Evolutionary conservation across 2,888 invertebrate genomes (phyloP), one percentile per base, ranked within the genome.

Genomic region (Metopia argyrocephala): DNA sequence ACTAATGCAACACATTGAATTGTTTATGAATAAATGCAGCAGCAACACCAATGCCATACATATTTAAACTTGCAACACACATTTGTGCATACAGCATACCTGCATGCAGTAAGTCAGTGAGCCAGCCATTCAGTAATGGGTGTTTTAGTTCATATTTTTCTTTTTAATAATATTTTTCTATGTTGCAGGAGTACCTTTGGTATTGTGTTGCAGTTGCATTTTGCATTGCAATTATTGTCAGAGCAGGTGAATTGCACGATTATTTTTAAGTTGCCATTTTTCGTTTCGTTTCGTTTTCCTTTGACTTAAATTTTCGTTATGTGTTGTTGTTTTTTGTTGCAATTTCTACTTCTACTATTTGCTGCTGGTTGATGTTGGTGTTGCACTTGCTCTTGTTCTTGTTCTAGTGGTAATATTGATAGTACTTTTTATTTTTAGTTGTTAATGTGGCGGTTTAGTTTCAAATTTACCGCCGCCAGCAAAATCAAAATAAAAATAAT

Each of bases 211-310:
- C 75, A 78, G 82, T 70, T 82, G 76, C 68, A 76, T 79, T 65
- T 78, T 70, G 68, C 73, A 85, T 85, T 86, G 87, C 81, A 81
- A 81, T 81, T 78, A 78, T 81, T 81, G 78, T 78, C 81, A 75
- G 78, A 78, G 81, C 88, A 87, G 88, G 88, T 89, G 88, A 87
- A 88, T 87, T 86, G 88, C 88, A 89, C 88, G 88, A 88, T 87
- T 88, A 81, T 81, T 82, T 87, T 88, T 75, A 50, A 23, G 6
- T 48, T 48, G 48, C 48, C 86, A 88, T 48, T 54, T 75, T 25
- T 27, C 52, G 27, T 38, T 54, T 56, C 23, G 21, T 61, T 76
- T 68, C 9, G 31, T 28, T 69, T 69, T 31, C 76, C 69, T 69
- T 76, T 57, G 31, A 69, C 38, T 38, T 15, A n/a, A n/a, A n/a